Evolutionary conservation across 1,140 invertebrate genomes (phyloP).

Genomic region (Procambarus clarkii): DNA sequence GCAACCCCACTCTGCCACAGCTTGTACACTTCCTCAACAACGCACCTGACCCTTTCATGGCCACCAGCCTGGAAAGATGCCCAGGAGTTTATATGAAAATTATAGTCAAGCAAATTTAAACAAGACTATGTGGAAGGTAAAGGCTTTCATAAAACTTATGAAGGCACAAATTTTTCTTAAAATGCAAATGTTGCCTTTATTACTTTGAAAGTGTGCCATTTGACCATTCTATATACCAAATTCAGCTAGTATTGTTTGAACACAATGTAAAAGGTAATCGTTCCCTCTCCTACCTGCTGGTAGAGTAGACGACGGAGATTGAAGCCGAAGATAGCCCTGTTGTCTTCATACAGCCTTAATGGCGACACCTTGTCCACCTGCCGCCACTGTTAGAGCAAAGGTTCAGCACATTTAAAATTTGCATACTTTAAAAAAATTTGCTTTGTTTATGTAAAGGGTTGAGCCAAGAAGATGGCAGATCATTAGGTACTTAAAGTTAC

Average conservation of each 20-base stretch:
- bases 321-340: conserved; percentile 51
- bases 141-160: too few species aligned
- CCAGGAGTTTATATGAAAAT: too few species aligned
- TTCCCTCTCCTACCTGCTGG: conserved; percentile 19
- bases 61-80: conserved; percentile 21
- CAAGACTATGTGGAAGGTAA: too few species aligned
- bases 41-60: conserved; percentile 36
- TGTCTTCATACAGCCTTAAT: conserved; percentile 45
- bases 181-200: neutral
- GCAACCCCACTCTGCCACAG: conserved; percentile 46
- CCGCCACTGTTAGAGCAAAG: conserved; percentile 39
- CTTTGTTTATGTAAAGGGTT: too few species aligned
- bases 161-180: too few species aligned
- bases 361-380: conserved; percentile 57
- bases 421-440: too few species aligned
- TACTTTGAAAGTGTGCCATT: neutral
- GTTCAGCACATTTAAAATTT: neutral
- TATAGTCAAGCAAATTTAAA: too few species aligned
- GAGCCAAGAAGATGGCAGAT: too few species aligned
- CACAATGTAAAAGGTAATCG: neutral
- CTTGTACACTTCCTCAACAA: conserved; percentile 44
- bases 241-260: neutral
- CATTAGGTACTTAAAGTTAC: too few species aligned
- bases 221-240: neutral
- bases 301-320: conserved; percentile 52